phyloP scores from a whole-genome alignment of 30 jellyfish, hydroid and myxozoan species.

The Nemopilema nomurai region DNA sequence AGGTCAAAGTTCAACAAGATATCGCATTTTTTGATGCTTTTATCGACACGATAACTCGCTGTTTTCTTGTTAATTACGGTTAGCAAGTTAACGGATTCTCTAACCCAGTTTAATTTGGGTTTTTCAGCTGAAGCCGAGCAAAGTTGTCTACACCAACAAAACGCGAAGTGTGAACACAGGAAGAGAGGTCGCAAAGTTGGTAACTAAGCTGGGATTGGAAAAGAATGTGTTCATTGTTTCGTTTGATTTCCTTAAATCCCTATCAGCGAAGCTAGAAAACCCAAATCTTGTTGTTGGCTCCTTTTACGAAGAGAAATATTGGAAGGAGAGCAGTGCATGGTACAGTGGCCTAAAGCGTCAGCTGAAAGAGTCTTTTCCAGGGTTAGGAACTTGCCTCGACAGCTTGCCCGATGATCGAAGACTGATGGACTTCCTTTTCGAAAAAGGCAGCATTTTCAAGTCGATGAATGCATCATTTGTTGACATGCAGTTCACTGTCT shows the following conservation, averaged over 20 bases:
- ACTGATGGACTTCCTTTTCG: constrained; percentile 45
- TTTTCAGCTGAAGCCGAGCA: constrained; percentile 91
- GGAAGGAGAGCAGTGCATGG: constrained; percentile 28
- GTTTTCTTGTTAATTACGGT: no score
- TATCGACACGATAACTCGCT: no score
- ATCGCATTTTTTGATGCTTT: no score
- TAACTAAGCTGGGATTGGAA: constrained; percentile 55
- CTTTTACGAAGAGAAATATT: constrained; percentile 28
- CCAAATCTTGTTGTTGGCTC: constrained; percentile 84
- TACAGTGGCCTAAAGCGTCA: background rate
- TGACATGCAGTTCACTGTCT: constrained; percentile 60
- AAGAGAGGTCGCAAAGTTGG: constrained; percentile 73
- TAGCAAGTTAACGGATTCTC: no score
- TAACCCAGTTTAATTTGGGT: no score
- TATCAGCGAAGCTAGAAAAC: constrained; percentile 70
- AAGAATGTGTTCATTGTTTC: constrained; percentile 71
- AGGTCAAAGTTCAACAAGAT: no score
- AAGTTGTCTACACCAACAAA: constrained; percentile 10
- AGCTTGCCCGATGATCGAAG: constrained; percentile 58
- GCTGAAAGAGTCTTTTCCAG: constrained; percentile 47
- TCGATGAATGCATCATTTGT: constrained; percentile 74
- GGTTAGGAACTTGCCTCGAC: constrained; percentile 52
- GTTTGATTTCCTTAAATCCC: constrained; percentile 68
- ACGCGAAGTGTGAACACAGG: constrained; percentile 58
- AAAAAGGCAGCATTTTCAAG: constrained; percentile 73